A percentile compares a stretch with the other conserved stretches of the same genome.
phyloP scores from a whole-genome alignment of 2,113 vertebrate species.

The Bubo scandiacus region DNA sequence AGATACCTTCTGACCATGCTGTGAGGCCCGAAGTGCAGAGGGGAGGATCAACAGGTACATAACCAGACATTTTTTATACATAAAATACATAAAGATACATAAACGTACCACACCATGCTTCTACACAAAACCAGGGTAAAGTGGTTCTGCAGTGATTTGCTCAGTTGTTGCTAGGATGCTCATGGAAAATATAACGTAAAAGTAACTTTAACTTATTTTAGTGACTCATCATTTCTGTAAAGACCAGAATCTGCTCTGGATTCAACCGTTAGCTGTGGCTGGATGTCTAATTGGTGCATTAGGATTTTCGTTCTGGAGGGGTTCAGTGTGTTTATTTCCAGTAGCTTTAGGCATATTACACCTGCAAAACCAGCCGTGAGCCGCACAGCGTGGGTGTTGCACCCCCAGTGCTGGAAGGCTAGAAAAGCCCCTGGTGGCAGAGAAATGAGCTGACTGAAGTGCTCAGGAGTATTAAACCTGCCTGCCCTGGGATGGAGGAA shows the following conservation, averaged over 20 bases:
- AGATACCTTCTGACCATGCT: not conserved
- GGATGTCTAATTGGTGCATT: not conserved
- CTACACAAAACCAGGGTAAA: not conserved
- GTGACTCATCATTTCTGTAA: constrained; percentile 12
- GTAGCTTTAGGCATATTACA: not conserved
- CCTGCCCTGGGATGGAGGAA: not conserved
- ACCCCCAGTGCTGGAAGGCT: not conserved
- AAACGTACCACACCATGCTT: accelerated
- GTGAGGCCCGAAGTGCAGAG: not conserved
- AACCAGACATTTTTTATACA: not conserved
- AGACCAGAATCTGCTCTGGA: not conserved
- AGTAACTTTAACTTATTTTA: not conserved
- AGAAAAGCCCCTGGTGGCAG: not conserved
- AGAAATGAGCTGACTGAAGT: not conserved
- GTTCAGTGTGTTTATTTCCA: not conserved
- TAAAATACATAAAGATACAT: too few relatives aligned
- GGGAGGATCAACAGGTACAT: too few relatives aligned
- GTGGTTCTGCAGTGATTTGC: not conserved
- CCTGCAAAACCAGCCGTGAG: not conserved
- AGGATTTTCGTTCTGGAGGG: not conserved
- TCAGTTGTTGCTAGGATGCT: not conserved
- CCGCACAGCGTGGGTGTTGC: not conserved
- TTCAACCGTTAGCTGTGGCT: not conserved
- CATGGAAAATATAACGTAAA: not conserved
- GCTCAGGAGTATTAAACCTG: not conserved